Percentiles rank a stretch among this genome's conserved stretches.
Evolutionary conservation across 2,797 vertebrate genomes (phyloP).

Genomic region (Uromys caudimaculatus): DNA sequence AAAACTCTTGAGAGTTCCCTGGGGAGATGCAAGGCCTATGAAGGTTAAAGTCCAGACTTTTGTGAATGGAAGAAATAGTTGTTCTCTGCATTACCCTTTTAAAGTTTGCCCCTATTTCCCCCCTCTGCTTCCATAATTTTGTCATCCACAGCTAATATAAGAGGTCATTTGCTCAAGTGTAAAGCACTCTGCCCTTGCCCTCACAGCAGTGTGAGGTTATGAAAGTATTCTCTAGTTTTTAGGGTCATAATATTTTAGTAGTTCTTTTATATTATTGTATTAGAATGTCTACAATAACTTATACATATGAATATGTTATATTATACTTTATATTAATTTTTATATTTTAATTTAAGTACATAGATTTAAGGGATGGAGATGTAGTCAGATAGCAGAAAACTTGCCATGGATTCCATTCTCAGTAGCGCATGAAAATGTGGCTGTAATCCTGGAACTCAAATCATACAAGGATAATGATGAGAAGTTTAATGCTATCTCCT

Average conservation of each 20-base stretch:
- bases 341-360: constrained; percentile 74
- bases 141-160: background rate
- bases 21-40: background rate
- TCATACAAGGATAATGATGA: background rate
- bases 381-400: background rate
- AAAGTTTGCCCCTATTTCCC: background rate
- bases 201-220: accelerated
- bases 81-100: background rate
- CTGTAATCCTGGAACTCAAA: background rate
- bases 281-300: background rate
- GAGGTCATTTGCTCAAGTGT: background rate
- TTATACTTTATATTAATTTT: background rate
- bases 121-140: background rate
- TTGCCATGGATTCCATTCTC: background rate
- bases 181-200: background rate
- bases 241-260: background rate
- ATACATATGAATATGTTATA: background rate
- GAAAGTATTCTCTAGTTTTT: background rate
- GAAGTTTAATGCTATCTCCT: background rate
- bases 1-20: background rate
- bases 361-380: background rate
- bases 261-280: background rate
- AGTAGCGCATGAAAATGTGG: no score
- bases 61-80: constrained; percentile 6
- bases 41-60: background rate